Conservation (phyloP, 2,113 vertebrate species). For the Shinisaurus crocodilurus region DNA sequence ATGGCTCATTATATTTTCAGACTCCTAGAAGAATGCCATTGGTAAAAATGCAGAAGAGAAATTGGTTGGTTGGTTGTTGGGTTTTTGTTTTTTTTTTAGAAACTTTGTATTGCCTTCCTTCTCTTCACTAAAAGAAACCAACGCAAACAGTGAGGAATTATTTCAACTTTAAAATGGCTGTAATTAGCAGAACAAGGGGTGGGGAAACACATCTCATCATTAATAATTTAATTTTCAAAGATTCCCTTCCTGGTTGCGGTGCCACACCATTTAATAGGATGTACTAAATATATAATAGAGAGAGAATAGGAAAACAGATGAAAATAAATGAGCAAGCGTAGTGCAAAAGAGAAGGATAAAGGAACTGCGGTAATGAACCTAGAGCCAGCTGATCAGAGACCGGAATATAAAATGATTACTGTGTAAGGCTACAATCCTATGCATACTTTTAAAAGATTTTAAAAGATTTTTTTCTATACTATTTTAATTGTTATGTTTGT, state of each 20-base stretch:
- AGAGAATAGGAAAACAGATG: not conserved
- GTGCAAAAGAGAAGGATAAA: not conserved
- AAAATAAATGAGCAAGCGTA: not conserved
- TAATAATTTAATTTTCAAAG: constrained; percentile 20
- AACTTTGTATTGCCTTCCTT: not conserved
- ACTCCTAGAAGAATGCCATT: not conserved
- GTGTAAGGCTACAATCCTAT: not conserved
- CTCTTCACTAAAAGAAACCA: constrained; percentile 7
- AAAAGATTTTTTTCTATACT: too few species aligned
- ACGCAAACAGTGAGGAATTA: not conserved
- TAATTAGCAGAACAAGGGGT: not conserved
- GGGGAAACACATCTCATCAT: not conserved
- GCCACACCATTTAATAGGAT: not conserved
- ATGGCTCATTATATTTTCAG: not conserved
- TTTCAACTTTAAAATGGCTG: not conserved
- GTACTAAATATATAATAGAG: not conserved
- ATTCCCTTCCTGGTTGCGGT: not conserved
- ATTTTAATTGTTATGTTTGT: too few species aligned
- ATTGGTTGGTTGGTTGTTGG: too few species aligned
- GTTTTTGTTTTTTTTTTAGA: not conserved
- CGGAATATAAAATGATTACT: not conserved
- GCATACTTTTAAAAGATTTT: too few species aligned
- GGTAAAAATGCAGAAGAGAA: not conserved
- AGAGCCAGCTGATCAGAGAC: not conserved
- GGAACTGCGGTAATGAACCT: not conserved